A percentile compares a stretch with the other conserved stretches of the same genome.
These are phyloP conservation scores for Lochmaea crataegi DNA, from an alignment of 2,888 invertebrate species.

Conservation along the genomic window DNA sequence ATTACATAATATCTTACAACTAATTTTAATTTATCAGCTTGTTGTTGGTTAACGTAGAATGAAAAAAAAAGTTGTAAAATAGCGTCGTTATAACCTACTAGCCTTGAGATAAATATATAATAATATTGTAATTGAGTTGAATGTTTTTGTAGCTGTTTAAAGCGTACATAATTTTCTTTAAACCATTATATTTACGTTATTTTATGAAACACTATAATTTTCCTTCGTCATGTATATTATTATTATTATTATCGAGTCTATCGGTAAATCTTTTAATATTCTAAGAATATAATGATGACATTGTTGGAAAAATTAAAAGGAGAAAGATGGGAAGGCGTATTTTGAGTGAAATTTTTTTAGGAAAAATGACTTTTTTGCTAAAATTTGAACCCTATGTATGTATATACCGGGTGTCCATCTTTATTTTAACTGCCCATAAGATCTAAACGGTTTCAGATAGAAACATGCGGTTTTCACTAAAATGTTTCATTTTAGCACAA, in stretches of 20 bases:
- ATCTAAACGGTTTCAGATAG: too few relatives aligned
- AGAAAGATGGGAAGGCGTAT: neutral
- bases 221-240: neutral
- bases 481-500: too few relatives aligned
- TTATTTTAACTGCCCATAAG: too few relatives aligned
- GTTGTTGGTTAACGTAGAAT: neutral
- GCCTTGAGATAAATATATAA: conserved; percentile 13
- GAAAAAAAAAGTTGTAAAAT: conserved; percentile 4
- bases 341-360: too few relatives aligned
- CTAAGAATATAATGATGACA: neutral
- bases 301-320: neutral
- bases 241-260: neutral
- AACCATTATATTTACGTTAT: neutral
- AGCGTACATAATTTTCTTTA: neutral
- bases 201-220: neutral
- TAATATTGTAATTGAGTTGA: conserved; percentile 6
- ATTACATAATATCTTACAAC: neutral
- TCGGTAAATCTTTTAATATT: neutral
- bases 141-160: conserved; percentile 10
- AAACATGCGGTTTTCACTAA: too few relatives aligned
- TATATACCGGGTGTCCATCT: too few relatives aligned
- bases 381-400: too few relatives aligned
- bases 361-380: too few relatives aligned
- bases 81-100: neutral
- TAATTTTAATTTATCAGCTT: neutral